A percentile compares a stretch with the other conserved stretches of the same genome.
Conservation (phyloP, 2,888 invertebrate species). For the Adela reaumurella region DNA sequence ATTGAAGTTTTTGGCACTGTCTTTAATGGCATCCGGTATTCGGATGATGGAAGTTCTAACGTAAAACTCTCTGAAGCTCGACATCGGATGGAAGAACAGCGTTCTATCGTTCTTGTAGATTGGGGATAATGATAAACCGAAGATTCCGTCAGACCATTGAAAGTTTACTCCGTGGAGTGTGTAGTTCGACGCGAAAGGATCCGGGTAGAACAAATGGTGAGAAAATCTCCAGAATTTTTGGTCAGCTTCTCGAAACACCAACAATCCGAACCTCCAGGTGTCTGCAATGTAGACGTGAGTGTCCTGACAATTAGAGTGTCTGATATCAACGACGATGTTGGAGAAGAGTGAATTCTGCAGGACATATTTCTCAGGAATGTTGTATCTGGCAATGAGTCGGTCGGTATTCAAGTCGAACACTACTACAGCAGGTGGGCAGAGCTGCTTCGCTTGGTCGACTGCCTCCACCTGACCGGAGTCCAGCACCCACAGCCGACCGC, state of each 20-base stretch:
- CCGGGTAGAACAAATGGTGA: conserved; percentile 68
- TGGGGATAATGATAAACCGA: conserved; percentile 69
- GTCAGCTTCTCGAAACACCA: conserved; percentile 60
- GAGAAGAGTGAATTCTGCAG: conserved; percentile 65
- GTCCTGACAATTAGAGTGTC: conserved; percentile 56
- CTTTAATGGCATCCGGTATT: conserved; percentile 44
- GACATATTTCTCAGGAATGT: conserved; percentile 62
- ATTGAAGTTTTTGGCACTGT: conserved; percentile 30
- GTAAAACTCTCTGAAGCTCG: conserved; percentile 75
- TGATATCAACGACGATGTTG: conserved; percentile 63
- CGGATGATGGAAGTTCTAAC: conserved; percentile 64
- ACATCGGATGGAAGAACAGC: conserved; percentile 78
- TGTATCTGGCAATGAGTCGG: conserved; percentile 56
- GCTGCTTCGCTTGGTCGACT: conserved; percentile 58
- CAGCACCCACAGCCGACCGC: conserved; percentile 74
- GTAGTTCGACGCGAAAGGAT: conserved; percentile 70
- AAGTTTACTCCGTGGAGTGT: conserved; percentile 72
- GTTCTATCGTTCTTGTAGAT: conserved; percentile 53
- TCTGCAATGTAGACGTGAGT: conserved; percentile 67
- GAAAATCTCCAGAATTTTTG: conserved; percentile 61
- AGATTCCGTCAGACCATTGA: conserved; percentile 80
- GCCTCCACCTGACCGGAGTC: conserved; percentile 76
- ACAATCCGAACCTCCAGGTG: conserved; percentile 63
- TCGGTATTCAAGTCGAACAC: conserved; percentile 70
- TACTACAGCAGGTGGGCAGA: conserved; percentile 70